Evolutionary conservation across 2,888 invertebrate genomes (phyloP).

Genomic region (Amblyteles armatorius): DNA sequence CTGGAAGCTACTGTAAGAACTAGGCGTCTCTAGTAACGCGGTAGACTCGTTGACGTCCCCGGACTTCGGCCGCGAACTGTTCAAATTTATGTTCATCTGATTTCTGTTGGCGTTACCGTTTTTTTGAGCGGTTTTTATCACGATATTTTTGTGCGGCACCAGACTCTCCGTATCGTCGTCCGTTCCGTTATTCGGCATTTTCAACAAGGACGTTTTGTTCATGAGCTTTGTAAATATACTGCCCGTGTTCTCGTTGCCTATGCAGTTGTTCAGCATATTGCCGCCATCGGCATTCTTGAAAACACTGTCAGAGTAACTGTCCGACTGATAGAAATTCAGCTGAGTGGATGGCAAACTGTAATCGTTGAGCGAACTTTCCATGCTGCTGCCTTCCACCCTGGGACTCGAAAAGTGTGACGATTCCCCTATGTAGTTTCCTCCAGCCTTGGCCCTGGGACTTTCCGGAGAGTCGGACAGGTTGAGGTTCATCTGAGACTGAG

Average conservation of each 20-base stretch:
- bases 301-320: constrained; percentile 78
- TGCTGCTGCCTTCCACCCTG: constrained; percentile 75
- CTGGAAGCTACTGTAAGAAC: constrained; percentile 81
- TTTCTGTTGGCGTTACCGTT: constrained; percentile 72
- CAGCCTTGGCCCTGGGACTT: constrained; percentile 73
- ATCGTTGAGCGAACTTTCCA: constrained; percentile 76
- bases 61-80: constrained; percentile 77
- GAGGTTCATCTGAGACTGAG: constrained; percentile 92
- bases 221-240: constrained; percentile 81
- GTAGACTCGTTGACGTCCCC: constrained; percentile 80
- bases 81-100: constrained; percentile 77
- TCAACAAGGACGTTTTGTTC: constrained; percentile 79
- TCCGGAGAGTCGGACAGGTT: constrained; percentile 76
- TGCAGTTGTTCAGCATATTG: constrained; percentile 72
- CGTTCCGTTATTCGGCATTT: constrained; percentile 76
- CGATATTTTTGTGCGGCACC: constrained; percentile 74
- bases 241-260: constrained; percentile 77
- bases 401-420: constrained; percentile 79
- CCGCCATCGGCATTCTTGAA: constrained; percentile 77
- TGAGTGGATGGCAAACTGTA: constrained; percentile 77
- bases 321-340: constrained; percentile 79
- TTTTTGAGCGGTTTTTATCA: constrained; percentile 57
- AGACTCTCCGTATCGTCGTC: constrained; percentile 67
- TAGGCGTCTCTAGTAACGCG: constrained; percentile 81
- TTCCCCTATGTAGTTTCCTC: constrained; percentile 77